A percentile compares a stretch with the other conserved stretches of the same genome.
Evolutionary conservation across 1,140 invertebrate species (phyloP).

Genomic region (Diprion similis): DNA sequence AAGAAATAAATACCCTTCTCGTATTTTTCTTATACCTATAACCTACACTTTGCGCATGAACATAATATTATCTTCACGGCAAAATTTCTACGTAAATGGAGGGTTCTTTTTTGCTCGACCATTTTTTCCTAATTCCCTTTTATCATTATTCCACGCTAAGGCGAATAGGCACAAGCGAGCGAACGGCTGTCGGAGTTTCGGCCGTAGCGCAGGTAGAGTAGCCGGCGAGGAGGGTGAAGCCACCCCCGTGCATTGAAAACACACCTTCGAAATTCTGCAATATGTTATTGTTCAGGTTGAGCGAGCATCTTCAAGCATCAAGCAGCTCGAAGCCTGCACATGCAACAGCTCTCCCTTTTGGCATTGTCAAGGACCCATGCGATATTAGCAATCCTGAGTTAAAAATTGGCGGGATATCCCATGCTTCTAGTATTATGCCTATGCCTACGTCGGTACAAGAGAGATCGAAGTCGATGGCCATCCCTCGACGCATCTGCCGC

Average conservation of each 20-base stretch:
- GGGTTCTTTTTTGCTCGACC: too few relatives aligned
- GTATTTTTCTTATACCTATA: too few relatives aligned
- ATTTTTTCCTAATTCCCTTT: too few relatives aligned
- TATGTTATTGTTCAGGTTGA: constrained; percentile 55
- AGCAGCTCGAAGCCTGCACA: constrained; percentile 23
- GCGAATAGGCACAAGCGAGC: background rate
- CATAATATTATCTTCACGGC: too few relatives aligned
- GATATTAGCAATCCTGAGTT: constrained; percentile 52
- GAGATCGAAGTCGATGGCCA: too few relatives aligned
- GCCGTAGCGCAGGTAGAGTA: background rate
- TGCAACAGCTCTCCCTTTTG: constrained; percentile 27
- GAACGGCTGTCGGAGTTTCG: background rate
- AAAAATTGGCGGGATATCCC: constrained; percentile 55
- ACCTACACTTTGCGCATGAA: too few relatives aligned
- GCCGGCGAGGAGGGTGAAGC: background rate
- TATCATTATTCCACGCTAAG: too few relatives aligned
- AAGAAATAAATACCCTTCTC: too few relatives aligned
- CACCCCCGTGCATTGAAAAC: constrained; percentile 13
- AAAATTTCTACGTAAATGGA: too few relatives aligned
- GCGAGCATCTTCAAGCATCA: constrained; percentile 41
- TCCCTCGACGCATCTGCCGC: too few relatives aligned
- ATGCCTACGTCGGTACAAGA: too few relatives aligned
- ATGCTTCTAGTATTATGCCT: background rate
- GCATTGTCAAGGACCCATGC: constrained; percentile 45
- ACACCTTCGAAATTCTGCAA: constrained; percentile 41